Base-by-base conservation (phyloP, 2,797 vertebrate species). In the Fratercula arctica region DNA sequence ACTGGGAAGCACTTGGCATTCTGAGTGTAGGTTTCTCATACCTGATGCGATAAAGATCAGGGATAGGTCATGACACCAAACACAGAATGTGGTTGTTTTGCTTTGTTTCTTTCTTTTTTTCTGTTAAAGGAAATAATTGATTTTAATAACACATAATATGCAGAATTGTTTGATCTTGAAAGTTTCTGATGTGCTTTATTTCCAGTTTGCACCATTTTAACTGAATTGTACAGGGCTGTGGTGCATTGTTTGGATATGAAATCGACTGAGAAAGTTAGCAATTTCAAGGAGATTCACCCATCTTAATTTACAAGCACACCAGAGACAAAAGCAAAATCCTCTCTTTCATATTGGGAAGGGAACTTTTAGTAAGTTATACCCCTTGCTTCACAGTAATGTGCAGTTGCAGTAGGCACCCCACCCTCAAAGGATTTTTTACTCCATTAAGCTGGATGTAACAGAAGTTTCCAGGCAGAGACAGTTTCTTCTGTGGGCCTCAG, bases 391-490 rank as follows among this genome's bases (percentile, higher is more conserved):
- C 53, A 53, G 67, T 51, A 54, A 94, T 68, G 12, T 41, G n/a
- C 23, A 80, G 23, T 31, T 90, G 63, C 16, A 66, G 14, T 68
- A 93, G 86, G 70, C 78, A 84, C 43, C 74, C 72, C 73, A 74
- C 48, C 10, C 61, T 39, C 21, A 53, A 39, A 68, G 60, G 33
- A 39, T 53, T 89, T 85, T 64, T 74, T 35, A 37, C 59, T 79
- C 78, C 68, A 72, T 81, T 96, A 97, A 93, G 87, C 57, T 76
- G 80, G 23, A 59, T 86, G 63, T 60, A 83, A 75, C 80, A 95
- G 86, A 95, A 90, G 75, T 72, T 95, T 82, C 37, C 54, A 92
- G 73, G 33, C 56, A 54, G 77, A 81, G 70, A n/a, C 24, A 59
- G 50, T 63, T 83, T 64, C 61, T 87, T 90, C 72, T 73, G 21